These are phyloP conservation scores for Aphyosemion australe DNA, from an alignment of 2,113 vertebrate genomes.

Conservation along the genomic window DNA sequence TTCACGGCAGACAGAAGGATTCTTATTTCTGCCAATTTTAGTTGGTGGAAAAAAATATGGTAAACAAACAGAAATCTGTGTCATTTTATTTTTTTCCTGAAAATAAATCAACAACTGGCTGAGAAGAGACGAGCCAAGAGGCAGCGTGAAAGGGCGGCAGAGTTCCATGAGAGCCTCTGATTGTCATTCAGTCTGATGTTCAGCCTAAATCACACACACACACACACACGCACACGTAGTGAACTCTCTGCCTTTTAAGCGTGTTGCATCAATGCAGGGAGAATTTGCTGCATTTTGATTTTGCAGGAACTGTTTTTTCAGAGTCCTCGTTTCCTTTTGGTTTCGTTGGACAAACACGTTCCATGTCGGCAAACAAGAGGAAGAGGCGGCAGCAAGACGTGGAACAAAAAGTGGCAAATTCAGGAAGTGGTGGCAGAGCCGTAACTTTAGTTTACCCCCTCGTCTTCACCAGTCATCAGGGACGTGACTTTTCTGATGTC, in stretches of 20 bases:
- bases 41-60: conserved; percentile 20
- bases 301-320: not conserved
- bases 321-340: not conserved
- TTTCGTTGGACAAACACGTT: not conserved
- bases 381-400: conserved; percentile 3
- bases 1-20: no score
- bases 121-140: conserved; percentile 46
- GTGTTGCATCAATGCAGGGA: conserved; percentile 18
- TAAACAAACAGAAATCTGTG: conserved; percentile 37
- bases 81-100: conserved; percentile 29
- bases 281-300: not conserved
- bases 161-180: conserved; percentile 52
- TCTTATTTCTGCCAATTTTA: no score
- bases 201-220: conserved; percentile 26
- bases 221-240: conserved; percentile 3
- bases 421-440: conserved; percentile 40
- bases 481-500: conserved; percentile 54
- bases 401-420: conserved; percentile 30
- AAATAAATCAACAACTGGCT: conserved; percentile 45
- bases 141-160: conserved; percentile 44
- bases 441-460: conserved; percentile 49
- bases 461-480: conserved; percentile 58
- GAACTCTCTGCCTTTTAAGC: conserved; percentile 10
- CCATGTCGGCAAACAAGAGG: not conserved
- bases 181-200: conserved; percentile 54